Conservation (phyloP, 2,113 vertebrate species). For the Siphamia tubifer region DNA sequence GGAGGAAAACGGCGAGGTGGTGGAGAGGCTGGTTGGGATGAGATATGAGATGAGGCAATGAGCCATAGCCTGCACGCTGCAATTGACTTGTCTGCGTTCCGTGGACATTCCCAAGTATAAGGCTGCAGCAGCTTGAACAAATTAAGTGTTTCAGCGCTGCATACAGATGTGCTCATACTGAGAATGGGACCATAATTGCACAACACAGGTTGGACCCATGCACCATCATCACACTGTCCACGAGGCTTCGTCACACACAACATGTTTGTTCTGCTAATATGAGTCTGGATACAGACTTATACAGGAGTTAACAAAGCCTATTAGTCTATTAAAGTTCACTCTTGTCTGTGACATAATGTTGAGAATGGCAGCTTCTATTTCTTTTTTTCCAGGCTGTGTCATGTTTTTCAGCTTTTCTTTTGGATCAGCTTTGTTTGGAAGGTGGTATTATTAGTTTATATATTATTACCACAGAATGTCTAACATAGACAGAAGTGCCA, state of each 20-base stretch:
- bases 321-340: no score
- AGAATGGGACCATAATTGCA: constrained; percentile 4
- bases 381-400: neutral
- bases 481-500: no score
- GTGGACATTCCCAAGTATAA: constrained; percentile 46
- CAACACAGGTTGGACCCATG: constrained; percentile 13
- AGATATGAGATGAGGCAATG: constrained; percentile 72
- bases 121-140: constrained; percentile 9
- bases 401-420: neutral
- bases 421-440: constrained; percentile 4
- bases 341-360: neutral
- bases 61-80: constrained; percentile 46
- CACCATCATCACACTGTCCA: neutral
- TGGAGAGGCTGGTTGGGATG: constrained; percentile 57
- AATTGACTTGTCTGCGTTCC: constrained; percentile 58
- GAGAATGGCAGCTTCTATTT: neutral
- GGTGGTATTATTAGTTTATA: no score
- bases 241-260: no score
- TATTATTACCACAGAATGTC: no score
- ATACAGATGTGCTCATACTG: constrained; percentile 33
- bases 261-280: no score
- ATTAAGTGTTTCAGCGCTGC: constrained; percentile 27
- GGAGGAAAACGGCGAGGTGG: constrained; percentile 24
- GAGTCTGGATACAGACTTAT: neutral
- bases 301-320: neutral